Base-by-base conservation (phyloP, 2,888 invertebrate species). In the Frankliniella fusca region DNA sequence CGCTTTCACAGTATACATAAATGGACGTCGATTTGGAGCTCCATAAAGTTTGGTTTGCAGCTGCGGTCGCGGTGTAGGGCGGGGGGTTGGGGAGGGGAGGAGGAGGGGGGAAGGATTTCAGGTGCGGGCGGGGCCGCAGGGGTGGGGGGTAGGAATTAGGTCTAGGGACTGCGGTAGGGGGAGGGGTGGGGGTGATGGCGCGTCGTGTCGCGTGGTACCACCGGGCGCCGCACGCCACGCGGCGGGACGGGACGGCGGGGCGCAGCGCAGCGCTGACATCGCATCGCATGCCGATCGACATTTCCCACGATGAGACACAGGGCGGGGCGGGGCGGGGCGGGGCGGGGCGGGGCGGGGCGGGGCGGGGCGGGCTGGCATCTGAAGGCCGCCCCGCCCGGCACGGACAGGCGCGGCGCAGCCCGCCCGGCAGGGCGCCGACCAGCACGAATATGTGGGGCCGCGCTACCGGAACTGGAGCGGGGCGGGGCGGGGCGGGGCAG, bases 271-370 rank as follows among this genome's bases (percentile, higher is more conserved):
- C 61, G n/a, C 61, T 61, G 61, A 61, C 61, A 61, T 61, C 61
- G n/a, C 61, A 61, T 61, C 61, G 61, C 61, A 61, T 61, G 61
- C n/a, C 61, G 61, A 61, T 61, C 61, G 61, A 10, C 61, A 61
- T 61, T 61, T n/a, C 61, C 61, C 11, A 15, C 61, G 61, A 61
- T 61, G n/a, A 61, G 61, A 61, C 61, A 61, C 11, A 61, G n/a
- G 61, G 11, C 61, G 18, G 54, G 38, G n/a, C n/a, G n/a, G n/a
- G n/a, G n/a, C n/a, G n/a, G n/a, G n/a, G n/a, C n/a, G n/a, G n/a
- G n/a, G n/a, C n/a, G n/a, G n/a, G n/a, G n/a, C n/a, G n/a, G n/a
- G n/a, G n/a, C n/a, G n/a, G n/a, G n/a, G n/a, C n/a, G n/a, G n/a
- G n/a, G n/a, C n/a, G n/a, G n/a, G n/a, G n/a, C 8, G 2, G 54